Conservation (phyloP, 2,888 invertebrate genomes). For the Eupithecia subfuscata region DNA sequence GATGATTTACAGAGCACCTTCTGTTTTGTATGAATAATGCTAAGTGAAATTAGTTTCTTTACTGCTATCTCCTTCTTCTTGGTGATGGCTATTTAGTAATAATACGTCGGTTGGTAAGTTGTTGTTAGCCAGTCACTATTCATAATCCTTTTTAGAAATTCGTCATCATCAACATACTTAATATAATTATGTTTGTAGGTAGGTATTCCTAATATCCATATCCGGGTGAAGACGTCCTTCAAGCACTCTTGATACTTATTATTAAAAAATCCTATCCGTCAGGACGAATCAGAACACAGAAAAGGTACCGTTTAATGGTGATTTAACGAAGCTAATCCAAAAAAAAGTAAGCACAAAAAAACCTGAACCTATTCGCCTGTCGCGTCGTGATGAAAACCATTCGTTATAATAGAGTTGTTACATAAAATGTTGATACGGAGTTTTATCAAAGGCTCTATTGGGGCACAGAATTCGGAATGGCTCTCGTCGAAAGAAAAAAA, state of each 20-base stretch:
- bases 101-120: not conserved
- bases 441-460: slow-evolving; percentile 5
- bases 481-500: slow-evolving; percentile 12
- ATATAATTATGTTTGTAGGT: no score
- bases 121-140: no score
- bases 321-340: no score
- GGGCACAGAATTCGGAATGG: slow-evolving; percentile 2
- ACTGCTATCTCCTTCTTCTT: not conserved
- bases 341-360: not conserved
- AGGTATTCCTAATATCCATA: no score
- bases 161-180: not conserved
- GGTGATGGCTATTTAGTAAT: not conserved
- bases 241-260: no score
- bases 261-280: no score
- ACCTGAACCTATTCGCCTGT: not conserved
- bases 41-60: slow-evolving; percentile 12
- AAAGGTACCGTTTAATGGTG: no score
- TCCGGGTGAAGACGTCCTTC: no score
- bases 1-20: slow-evolving; percentile 54
- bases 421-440: slow-evolving; percentile 5
- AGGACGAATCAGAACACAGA: no score
- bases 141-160: no score
- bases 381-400: not conserved
- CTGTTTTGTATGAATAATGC: slow-evolving; percentile 13
- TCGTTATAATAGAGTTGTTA: not conserved